Conservation (phyloP, 2,797 vertebrate species). For the Poecilia wingei region DNA sequence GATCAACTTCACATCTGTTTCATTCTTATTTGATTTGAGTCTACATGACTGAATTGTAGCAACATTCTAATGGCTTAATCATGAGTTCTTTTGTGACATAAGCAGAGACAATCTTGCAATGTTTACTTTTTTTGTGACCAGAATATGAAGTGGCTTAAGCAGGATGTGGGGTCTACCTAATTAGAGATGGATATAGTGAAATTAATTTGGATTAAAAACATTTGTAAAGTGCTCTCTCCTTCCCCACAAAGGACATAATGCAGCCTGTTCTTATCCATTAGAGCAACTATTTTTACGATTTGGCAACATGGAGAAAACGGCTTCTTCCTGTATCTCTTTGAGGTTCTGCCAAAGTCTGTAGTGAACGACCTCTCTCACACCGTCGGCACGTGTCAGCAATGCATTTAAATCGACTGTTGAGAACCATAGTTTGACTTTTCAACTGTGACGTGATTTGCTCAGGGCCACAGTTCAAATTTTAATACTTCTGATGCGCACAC, state of each 20-base stretch:
- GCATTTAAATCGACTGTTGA: constrained; percentile 27
- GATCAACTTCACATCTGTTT: constrained; percentile 46
- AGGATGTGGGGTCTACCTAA: constrained; percentile 36
- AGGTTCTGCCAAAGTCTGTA: constrained; percentile 4
- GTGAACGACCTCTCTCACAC: constrained; percentile 14
- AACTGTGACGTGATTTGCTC: not conserved
- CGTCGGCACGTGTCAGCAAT: constrained; percentile 16
- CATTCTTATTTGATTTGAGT: constrained; percentile 17
- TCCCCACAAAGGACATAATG: constrained; percentile 39
- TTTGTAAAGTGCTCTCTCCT: constrained; percentile 33
- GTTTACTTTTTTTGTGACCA: constrained; percentile 8
- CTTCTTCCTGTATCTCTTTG: constrained; percentile 38
- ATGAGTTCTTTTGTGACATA: constrained; percentile 12
- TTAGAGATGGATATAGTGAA: constrained; percentile 36
- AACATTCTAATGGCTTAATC: constrained; percentile 45
- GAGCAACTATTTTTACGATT: constrained; percentile 26
- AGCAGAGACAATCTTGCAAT: not conserved
- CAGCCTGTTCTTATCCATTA: constrained; percentile 19
- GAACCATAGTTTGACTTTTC: constrained; percentile 1
- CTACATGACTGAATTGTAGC: constrained; percentile 15
- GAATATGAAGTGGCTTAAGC: constrained; percentile 19
- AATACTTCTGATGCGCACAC: not conserved
- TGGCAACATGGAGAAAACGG: constrained; percentile 35
- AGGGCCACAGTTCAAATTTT: not conserved
- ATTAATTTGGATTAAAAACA: constrained; percentile 65